Evolutionary conservation across 2,113 vertebrate genomes (phyloP), one percentile per base, ranked within the genome.

Genomic region (Alethe diademata): DNA sequence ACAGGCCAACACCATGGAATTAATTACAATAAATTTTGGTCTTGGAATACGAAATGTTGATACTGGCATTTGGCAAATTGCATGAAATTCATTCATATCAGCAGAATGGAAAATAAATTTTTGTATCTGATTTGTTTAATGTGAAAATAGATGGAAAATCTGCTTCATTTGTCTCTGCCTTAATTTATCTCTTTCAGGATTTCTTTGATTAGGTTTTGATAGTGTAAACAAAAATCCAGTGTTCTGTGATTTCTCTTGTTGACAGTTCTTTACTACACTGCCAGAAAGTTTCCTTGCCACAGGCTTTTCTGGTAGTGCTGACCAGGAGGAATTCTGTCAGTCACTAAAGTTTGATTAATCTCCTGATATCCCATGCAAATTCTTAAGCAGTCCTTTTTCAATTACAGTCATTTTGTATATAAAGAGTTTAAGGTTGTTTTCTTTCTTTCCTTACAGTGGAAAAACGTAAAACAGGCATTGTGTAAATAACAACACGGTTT

Each of bases 401-500:
- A 7, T 83, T 94, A 73, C 38, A 78, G 60, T n/a, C 2, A 36
- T n/a, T 90, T 73, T 72, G 38, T 60, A 51, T 71, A 50, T 54
- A 26, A 74, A 54, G 71, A 91, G 38, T 82, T 87, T 61, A 71
- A 94, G 85, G 62, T 66, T 57, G 12, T 79, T 85, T 88, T 61
- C 71, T 67, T 93, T 88, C 61, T 81, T 81, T 70, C 35, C n/a
- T 65, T 82, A 18, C 15, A 47, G 67, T 80, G 71, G 90, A 88
- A 95, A 90, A 88, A 94, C 91, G 78, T 62, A 61, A 72, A 88
- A 47, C 15, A 26, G 7, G 45, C 47, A n/a, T 64, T 67, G 80
- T 88, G 58, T 85, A 93, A 95, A 70, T 76, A 91, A 84, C 38
- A 91, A 84, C 38, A 48, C 19, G 74, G 75, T 95, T 95, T 90